These are phyloP conservation scores for Chondrilla cf. caribensis DNA, from an alignment of 37 sponge, comb jelly and placozoan species.

Conservation along the genomic window DNA sequence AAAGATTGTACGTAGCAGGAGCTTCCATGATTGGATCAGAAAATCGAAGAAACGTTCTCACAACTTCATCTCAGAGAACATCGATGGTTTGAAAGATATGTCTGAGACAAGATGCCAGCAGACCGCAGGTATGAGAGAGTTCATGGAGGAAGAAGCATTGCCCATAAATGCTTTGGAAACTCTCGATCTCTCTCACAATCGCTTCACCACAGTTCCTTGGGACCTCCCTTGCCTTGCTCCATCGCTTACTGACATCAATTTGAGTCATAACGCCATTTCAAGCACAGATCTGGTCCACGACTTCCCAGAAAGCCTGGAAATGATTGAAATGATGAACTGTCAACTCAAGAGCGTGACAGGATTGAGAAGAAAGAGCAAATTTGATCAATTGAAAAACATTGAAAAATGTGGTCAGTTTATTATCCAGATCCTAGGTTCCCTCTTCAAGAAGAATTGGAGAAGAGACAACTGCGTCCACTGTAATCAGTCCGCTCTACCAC, in stretches of 20 bases:
- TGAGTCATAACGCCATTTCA: slow-evolving; percentile 31
- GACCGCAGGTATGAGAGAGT: not conserved
- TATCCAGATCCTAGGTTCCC: not conserved
- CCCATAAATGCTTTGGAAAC: slow-evolving; percentile 2
- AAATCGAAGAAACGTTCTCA: no score
- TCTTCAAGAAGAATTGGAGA: not conserved
- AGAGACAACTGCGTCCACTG: slow-evolving; percentile 29
- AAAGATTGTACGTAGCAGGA: no score
- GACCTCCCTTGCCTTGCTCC: slow-evolving; percentile 74
- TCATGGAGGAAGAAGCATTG: slow-evolving; percentile 2
- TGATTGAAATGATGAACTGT: slow-evolving; percentile 32
- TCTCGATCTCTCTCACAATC: slow-evolving; percentile 66
- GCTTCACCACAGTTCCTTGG: slow-evolving; percentile 52
- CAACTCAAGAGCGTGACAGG: slow-evolving; percentile 19
- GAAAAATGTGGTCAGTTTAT: not conserved
- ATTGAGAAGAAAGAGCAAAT: not conserved
- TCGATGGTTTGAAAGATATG: no score
- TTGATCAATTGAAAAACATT: slow-evolving; percentile 10
- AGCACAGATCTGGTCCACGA: slow-evolving; percentile 39
- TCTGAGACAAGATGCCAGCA: no score
- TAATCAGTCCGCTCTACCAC: slow-evolving; percentile 31
- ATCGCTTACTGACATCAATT: slow-evolving; percentile 50
- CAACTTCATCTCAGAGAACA: no score
- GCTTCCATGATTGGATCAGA: no score
- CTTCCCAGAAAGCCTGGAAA: slow-evolving; percentile 26